phyloP scores from a whole-genome alignment of 2,797 vertebrate genomes.

The Hypotaenidia philippensis region DNA sequence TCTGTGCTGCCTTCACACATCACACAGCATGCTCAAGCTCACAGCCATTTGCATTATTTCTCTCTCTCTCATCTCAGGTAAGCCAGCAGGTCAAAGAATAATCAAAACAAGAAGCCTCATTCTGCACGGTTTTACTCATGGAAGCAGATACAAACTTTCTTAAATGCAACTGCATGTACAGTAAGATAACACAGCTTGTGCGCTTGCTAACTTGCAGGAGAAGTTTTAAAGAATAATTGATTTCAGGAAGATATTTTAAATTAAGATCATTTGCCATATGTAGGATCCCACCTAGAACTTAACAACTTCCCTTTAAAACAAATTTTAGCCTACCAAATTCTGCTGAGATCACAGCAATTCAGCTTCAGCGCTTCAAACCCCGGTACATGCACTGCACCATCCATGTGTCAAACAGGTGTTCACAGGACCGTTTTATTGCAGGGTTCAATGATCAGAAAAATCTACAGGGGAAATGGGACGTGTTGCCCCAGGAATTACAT shows the following conservation, averaged over 20 bases:
- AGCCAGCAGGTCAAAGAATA: constrained; percentile 3
- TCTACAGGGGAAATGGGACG: constrained; percentile 34
- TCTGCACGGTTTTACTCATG: not conserved
- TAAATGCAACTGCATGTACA: not conserved
- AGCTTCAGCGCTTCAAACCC: not conserved
- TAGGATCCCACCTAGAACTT: not conserved
- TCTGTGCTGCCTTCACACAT: not conserved
- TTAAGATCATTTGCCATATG: not conserved
- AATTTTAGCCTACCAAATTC: not conserved
- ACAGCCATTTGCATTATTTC: not conserved
- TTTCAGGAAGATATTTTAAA: not conserved
- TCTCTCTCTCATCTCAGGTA: constrained; percentile 24
- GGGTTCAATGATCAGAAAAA: constrained; percentile 68
- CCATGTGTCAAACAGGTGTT: constrained; percentile 59
- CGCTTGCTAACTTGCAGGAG: not conserved
- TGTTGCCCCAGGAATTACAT: constrained; percentile 56
- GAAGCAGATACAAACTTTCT: not conserved
- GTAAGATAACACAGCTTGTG: not conserved
- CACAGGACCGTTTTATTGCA: constrained; percentile 36
- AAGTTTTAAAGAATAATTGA: not conserved
- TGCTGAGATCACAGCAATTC: constrained; percentile 19
- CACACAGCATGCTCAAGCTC: not conserved
- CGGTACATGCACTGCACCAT: not conserved
- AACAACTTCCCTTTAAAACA: not conserved
- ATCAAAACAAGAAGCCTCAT: not conserved